Evolutionary conservation across 2,797 vertebrate genomes (phyloP).

Genomic region (Acanthornis magna): DNA sequence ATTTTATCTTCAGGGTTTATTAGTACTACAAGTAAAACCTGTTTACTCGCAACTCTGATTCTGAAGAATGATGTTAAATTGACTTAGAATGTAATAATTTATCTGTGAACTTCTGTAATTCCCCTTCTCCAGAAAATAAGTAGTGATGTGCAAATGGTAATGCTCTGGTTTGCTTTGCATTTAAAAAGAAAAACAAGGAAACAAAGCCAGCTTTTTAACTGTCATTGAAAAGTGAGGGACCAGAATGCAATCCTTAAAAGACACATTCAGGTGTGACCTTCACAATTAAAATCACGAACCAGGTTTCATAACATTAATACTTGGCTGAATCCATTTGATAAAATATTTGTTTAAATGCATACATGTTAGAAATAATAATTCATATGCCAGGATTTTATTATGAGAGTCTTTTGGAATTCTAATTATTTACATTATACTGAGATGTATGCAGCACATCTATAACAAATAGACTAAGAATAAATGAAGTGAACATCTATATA

Average conservation of each 20-base stretch:
- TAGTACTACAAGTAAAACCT: background rate
- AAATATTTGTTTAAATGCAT: slow-evolving; percentile 44
- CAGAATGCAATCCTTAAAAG: background rate
- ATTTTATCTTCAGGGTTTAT: background rate
- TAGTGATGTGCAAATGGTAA: background rate
- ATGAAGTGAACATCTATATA: slow-evolving; percentile 64
- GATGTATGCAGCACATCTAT: slow-evolving; percentile 57
- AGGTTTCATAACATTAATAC: background rate
- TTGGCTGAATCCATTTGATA: slow-evolving; percentile 34
- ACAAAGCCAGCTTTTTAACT: background rate
- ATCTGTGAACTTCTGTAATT: background rate
- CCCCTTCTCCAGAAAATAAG: background rate
- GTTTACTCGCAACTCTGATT: background rate
- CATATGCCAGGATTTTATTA: slow-evolving; percentile 47
- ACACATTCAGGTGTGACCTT: background rate
- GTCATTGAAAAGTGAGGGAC: background rate
- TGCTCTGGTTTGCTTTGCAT: background rate
- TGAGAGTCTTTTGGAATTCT: slow-evolving; percentile 20
- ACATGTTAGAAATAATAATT: slow-evolving; percentile 55
- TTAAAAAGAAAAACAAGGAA: background rate
- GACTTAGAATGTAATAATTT: background rate
- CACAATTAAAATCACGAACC: background rate
- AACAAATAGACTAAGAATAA: slow-evolving; percentile 66
- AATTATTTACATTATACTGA: slow-evolving; percentile 68
- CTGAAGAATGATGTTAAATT: background rate